phyloP scores from a whole-genome alignment of 2,113 vertebrate genomes.

The Passerina amoena region DNA sequence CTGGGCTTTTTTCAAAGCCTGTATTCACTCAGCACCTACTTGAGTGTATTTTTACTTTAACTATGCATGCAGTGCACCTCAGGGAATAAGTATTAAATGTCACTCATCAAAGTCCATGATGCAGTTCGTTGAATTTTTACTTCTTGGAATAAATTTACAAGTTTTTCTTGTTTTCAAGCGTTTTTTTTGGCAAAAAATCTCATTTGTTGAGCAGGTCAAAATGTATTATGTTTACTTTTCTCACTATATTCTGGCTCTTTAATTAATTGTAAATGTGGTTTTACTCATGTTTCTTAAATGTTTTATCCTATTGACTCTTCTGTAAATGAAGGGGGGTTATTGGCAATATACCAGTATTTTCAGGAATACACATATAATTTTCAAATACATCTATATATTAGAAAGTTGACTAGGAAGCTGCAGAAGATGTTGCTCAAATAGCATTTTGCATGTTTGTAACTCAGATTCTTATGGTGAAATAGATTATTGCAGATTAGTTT shows the following conservation, averaged over 20 bases:
- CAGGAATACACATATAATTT: neutral
- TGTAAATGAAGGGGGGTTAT: neutral
- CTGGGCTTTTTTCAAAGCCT: neutral
- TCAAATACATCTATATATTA: neutral
- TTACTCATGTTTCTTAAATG: neutral
- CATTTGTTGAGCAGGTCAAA: neutral
- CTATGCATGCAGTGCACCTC: neutral
- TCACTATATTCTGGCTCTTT: neutral
- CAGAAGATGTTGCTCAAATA: neutral
- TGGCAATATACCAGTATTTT: neutral
- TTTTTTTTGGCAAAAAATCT: neutral
- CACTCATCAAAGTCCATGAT: neutral
- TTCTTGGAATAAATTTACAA: neutral
- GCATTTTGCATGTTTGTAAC: neutral
- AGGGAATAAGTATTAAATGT: neutral
- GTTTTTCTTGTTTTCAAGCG: neutral
- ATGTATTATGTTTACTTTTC: neutral
- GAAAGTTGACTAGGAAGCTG: neutral
- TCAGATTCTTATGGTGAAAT: neutral
- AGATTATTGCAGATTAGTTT: neutral
- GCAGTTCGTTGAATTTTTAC: slow-evolving; percentile 2
- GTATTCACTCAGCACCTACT: neutral
- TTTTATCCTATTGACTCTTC: neutral
- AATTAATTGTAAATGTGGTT: neutral
- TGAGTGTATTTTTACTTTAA: neutral